Conservation (phyloP, 2,888 invertebrate species). For the Megastigmus dorsalis region DNA sequence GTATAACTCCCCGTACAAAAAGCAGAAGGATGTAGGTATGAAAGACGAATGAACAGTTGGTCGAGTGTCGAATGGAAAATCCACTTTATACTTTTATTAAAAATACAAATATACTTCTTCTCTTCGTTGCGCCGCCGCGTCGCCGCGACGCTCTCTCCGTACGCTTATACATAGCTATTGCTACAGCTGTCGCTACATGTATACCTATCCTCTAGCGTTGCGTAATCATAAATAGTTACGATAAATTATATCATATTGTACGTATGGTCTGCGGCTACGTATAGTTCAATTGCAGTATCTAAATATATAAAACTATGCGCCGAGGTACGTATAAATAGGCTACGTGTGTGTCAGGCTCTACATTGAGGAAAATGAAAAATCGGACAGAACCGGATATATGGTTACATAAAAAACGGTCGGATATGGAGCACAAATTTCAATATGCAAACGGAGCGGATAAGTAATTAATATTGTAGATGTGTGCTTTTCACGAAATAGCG, state of each 20-base stretch:
- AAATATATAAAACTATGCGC: constrained; percentile 4
- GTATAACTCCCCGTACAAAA: no score
- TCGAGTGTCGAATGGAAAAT: not conserved
- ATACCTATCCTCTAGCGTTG: not conserved
- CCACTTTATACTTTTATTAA: constrained; percentile 16
- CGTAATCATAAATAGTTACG: constrained; percentile 11
- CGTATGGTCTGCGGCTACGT: constrained; percentile 21
- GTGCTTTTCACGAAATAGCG: no score
- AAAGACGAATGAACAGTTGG: not conserved
- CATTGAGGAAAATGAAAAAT: not conserved
- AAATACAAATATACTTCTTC: constrained; percentile 24
- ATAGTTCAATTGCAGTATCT: constrained; percentile 27
- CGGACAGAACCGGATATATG: not conserved
- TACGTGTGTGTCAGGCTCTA: not conserved
- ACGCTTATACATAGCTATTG: not conserved
- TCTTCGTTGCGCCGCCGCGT: not conserved
- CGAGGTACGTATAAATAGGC: not conserved
- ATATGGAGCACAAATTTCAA: no score
- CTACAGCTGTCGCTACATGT: no score
- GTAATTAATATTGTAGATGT: no score
- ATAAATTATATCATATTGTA: constrained; percentile 16
- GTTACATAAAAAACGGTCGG: no score
- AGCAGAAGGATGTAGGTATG: no score
- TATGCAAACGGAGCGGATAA: no score
- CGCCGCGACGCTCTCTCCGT: not conserved